These are phyloP conservation scores for Anneissia japonica DNA, from an alignment of 35 echinoderm and acorn worm species.

Conservation along the genomic window DNA sequence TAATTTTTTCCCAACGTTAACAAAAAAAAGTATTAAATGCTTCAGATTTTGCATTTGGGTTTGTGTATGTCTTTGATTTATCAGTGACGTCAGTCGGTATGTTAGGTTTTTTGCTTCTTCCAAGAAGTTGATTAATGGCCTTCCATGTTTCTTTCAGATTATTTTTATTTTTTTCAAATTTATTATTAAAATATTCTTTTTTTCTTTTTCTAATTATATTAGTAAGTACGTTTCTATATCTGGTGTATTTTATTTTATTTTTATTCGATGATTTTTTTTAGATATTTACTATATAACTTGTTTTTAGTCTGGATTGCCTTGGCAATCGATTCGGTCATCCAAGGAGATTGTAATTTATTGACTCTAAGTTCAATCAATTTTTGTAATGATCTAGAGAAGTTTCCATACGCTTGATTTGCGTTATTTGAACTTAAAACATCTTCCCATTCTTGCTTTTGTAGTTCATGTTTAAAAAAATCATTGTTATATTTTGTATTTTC, in stretches of 20 bases:
- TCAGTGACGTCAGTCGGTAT: not conserved
- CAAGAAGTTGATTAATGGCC: not conserved
- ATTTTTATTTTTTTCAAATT: not conserved
- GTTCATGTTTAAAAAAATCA: not conserved
- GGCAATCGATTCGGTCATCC: not conserved
- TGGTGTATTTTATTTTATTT: not conserved
- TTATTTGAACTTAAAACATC: not conserved
- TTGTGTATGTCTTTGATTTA: not conserved
- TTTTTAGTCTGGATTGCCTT: not conserved
- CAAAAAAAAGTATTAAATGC: slow-evolving; percentile 3
- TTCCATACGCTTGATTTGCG: not conserved
- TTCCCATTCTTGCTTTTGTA: not conserved
- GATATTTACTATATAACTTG: not conserved
- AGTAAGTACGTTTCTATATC: slow-evolving; percentile 10
- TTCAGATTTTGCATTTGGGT: not conserved
- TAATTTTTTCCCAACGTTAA: slow-evolving; percentile 4
- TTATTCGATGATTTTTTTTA: not conserved
- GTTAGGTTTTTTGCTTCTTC: not conserved
- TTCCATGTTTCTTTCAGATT: slow-evolving; percentile 10
- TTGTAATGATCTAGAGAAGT: not conserved
- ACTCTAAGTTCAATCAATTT: not conserved
- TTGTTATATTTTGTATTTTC: not conserved
- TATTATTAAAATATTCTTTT: slow-evolving; percentile 10
- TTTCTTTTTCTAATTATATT: not conserved
- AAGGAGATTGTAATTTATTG: not conserved